Base-by-base conservation (phyloP, 2,797 vertebrate genomes). In the Acomys russatus region DNA sequence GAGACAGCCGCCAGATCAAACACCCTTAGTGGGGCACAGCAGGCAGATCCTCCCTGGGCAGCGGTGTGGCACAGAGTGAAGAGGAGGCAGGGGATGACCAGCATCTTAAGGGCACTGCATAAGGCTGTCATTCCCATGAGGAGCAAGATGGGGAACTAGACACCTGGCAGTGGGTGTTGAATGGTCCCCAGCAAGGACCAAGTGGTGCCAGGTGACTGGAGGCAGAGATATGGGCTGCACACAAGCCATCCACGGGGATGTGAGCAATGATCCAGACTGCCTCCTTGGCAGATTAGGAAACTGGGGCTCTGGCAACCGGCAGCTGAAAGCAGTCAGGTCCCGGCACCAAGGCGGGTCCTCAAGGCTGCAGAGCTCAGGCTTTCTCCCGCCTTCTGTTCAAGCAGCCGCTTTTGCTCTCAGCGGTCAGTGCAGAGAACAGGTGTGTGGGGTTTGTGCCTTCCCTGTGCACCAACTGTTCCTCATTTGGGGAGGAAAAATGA, bases 401-500 rank as follows among this genome's bases (percentile, higher is more conserved):
- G 28, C 25, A 22, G 73, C 44, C 44, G 70, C 63, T 35, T 71
- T 61, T 83, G 77, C 44, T 88, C 51, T 91, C 74, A 28, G 90
- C 0, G 1, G 93, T 77, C 96, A 73, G 11, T 68, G 85, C 82
- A 38, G 17, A 70, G 88, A 94, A 94, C 85, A 96, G 94, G 96
- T 95, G 96, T 95, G 70, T 68, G 91, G 92, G 74, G 94, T 59
- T 73, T 90, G 20, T 3, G 35, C n/a, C 10, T 56, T 88, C 92
- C 94, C 83, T 28, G 17, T 59, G 30, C 3, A 14, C 94, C 96
- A 96, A 87, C 73, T 64, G 93, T 49, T 97, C 94, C 95, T 94
- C 79, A 66, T 90, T 51, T 85, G 78, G 90, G 74, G 33, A 97
- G 94, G 71, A 96, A 96, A 97, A 97, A 97, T 82, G 90, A 97